These are phyloP conservation scores for Ophonus ardosiacus DNA, from an alignment of 2,888 invertebrate species.

Conservation along the genomic window DNA sequence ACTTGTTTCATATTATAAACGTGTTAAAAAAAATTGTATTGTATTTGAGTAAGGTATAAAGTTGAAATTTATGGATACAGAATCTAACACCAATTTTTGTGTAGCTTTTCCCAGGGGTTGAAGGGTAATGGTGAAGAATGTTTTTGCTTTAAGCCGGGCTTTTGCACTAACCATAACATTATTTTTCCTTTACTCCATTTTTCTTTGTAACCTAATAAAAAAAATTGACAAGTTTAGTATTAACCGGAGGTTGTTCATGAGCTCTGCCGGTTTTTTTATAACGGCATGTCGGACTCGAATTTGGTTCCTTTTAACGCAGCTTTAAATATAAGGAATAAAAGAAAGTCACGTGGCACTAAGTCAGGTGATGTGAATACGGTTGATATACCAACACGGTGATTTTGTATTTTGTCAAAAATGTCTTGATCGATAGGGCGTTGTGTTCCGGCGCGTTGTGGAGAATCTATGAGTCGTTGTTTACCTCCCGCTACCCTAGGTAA, in stretches of 20 bases:
- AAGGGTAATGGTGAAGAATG: conserved; percentile 57
- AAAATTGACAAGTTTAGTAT: neutral
- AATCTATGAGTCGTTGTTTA: too few species aligned
- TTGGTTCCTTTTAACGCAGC: too few species aligned
- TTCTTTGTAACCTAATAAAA: neutral
- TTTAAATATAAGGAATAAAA: too few species aligned
- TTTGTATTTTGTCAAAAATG: too few species aligned
- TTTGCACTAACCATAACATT: conserved; percentile 50
- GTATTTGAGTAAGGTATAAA: conserved; percentile 15
- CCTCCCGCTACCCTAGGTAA: too few species aligned
- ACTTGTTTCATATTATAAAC: neutral
- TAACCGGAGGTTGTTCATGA: neutral
- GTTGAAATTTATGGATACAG: conserved; percentile 31
- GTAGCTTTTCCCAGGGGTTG: conserved; percentile 37
- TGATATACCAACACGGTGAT: too few species aligned
- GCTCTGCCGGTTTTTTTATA: too few species aligned
- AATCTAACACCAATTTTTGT: conserved; percentile 42
- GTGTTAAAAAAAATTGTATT: neutral
- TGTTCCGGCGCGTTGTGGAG: too few species aligned
- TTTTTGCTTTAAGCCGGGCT: conserved; percentile 49
- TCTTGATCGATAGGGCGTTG: too few species aligned
- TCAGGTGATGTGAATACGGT: too few species aligned
- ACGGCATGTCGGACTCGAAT: too few species aligned
- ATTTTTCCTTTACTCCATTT: neutral
- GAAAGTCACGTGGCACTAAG: too few species aligned